Percentiles rank a stretch among this genome's conserved stretches.
phyloP scores from a whole-genome alignment of 2,888 invertebrate genomes.

The Stenodera caucasica region DNA sequence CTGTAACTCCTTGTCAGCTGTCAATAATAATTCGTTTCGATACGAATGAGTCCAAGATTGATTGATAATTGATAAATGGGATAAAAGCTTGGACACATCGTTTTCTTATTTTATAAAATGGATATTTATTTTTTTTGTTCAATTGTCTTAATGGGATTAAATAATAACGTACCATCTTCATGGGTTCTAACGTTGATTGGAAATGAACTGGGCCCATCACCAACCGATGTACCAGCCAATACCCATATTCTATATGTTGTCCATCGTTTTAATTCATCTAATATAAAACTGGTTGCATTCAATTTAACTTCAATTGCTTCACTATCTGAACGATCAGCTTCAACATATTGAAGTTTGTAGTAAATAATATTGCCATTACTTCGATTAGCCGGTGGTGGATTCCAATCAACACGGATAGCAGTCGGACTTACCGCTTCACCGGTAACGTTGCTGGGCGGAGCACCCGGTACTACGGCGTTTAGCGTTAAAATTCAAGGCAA shows the following conservation, averaged over 20 bases:
- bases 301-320: slow-evolving; percentile 80
- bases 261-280: slow-evolving; percentile 92
- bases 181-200: slow-evolving; percentile 92
- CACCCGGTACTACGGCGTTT: slow-evolving; percentile 82
- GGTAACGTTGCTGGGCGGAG: slow-evolving; percentile 92
- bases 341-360: slow-evolving; percentile 92
- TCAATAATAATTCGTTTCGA: slow-evolving; percentile 25
- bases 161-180: slow-evolving; percentile 93
- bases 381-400: slow-evolving; percentile 86
- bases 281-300: slow-evolving; percentile 76
- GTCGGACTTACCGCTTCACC: slow-evolving; percentile 88
- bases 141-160: slow-evolving; percentile 13
- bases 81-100: slow-evolving; percentile 8
- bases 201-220: slow-evolving; percentile 92
- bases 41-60: slow-evolving; percentile 11
- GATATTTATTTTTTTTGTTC: slow-evolving; percentile 4
- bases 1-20: slow-evolving; percentile 26
- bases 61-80: neutral
- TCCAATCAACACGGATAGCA: slow-evolving; percentile 88
- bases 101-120: too few species aligned
- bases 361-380: slow-evolving; percentile 92
- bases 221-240: slow-evolving; percentile 92
- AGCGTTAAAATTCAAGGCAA: slow-evolving; percentile 45
- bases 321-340: slow-evolving; percentile 80
- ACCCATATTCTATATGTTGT: slow-evolving; percentile 97